Percentiles rank a stretch among this genome's conserved stretches.
Evolutionary conservation across 1,140 invertebrate species (phyloP).

Genomic region (Tetramorium simillimum): DNA sequence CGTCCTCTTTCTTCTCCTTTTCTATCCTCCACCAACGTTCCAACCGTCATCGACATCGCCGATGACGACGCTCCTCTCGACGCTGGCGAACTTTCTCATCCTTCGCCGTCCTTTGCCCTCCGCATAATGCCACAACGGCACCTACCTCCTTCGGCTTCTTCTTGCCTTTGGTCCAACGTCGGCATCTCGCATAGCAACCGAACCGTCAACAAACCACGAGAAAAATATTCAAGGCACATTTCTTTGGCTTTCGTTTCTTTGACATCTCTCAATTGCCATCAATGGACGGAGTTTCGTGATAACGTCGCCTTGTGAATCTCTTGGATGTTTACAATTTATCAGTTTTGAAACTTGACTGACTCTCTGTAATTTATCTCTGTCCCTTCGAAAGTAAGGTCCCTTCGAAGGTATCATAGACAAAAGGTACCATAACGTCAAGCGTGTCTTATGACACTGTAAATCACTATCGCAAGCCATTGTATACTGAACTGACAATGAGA

Average conservation of each 20-base stretch:
- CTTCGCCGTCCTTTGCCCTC: conserved; percentile 22
- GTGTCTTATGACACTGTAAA: not conserved
- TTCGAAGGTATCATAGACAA: not conserved
- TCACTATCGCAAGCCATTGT: not conserved
- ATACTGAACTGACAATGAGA: no score
- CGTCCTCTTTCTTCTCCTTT: not conserved
- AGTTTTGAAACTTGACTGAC: not conserved
- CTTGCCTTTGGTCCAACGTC: conserved; percentile 46
- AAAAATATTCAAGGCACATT: conserved; percentile 6
- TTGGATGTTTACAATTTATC: no score
- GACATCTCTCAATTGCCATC: not conserved
- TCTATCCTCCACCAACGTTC: not conserved
- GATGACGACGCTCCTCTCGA: conserved; percentile 35
- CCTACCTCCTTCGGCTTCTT: conserved; percentile 35
- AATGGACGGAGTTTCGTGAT: not conserved
- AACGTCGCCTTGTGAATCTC: not conserved
- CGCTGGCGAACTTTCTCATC: conserved; percentile 3
- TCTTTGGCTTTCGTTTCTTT: not conserved
- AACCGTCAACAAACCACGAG: conserved; percentile 20
- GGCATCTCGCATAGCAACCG: conserved; percentile 44
- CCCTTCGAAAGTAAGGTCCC: not conserved
- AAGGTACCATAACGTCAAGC: not conserved
- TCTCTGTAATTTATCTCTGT: not conserved
- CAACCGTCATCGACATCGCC: conserved; percentile 47
- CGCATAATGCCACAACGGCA: conserved; percentile 45